Conservation (phyloP, 2,888 invertebrate species). For the Ophioninae sp. region DNA sequence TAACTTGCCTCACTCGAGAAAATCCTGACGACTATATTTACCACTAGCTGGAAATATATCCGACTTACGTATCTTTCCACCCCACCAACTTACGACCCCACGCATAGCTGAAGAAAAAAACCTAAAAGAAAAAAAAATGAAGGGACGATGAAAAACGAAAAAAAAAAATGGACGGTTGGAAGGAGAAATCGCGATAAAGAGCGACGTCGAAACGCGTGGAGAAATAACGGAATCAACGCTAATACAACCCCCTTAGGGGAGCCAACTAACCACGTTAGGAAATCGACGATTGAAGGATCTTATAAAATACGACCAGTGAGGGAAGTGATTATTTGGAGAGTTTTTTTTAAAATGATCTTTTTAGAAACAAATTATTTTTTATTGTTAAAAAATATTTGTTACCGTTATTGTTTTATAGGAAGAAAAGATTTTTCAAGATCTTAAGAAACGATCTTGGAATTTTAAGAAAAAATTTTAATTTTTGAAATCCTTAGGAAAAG, state of each 20-base stretch:
- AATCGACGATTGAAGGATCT: slow-evolving; percentile 62
- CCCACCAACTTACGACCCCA: slow-evolving; percentile 67
- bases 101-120: background rate
- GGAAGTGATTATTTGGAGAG: too few relatives aligned
- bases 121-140: background rate
- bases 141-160: background rate
- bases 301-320: slow-evolving; percentile 50
- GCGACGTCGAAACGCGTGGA: slow-evolving; percentile 8
- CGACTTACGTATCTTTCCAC: slow-evolving; percentile 72
- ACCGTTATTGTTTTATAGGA: too few relatives aligned
- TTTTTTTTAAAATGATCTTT: too few relatives aligned
- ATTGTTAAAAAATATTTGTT: too few relatives aligned
- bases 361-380: too few relatives aligned
- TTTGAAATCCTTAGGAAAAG: too few relatives aligned
- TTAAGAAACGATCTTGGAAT: too few relatives aligned
- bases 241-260: slow-evolving; percentile 11
- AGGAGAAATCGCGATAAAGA: slow-evolving; percentile 69
- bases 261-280: slow-evolving; percentile 71
- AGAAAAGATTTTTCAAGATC: too few relatives aligned
- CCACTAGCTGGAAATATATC: slow-evolving; percentile 70
- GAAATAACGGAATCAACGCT: slow-evolving; percentile 1
- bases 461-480: too few relatives aligned
- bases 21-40: slow-evolving; percentile 69
- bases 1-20: slow-evolving; percentile 51
- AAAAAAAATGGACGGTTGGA: background rate